Evolutionary conservation across 1,140 invertebrate genomes (phyloP).

Genomic region (Pararge aegeria): DNA sequence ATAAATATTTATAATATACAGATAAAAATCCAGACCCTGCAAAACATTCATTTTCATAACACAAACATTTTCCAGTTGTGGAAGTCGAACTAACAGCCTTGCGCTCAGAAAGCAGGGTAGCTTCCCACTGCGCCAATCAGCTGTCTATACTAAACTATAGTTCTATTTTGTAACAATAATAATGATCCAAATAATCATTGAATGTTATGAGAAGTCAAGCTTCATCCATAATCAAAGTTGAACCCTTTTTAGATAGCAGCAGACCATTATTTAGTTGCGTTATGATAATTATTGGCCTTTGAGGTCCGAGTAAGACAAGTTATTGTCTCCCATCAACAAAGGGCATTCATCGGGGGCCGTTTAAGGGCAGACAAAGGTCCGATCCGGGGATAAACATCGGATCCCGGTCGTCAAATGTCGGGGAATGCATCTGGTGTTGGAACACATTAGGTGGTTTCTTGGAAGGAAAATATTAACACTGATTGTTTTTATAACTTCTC

Average conservation of each 20-base stretch:
- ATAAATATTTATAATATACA: no score
- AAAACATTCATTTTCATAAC: no score
- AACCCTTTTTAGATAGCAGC: conserved; percentile 8
- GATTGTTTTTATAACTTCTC: not conserved
- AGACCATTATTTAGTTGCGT: conserved; percentile 31
- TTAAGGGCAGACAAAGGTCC: conserved; percentile 69
- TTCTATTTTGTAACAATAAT: not conserved
- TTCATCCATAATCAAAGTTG: not conserved
- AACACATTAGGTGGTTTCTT: conserved; percentile 4
- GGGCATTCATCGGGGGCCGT: conserved; percentile 61
- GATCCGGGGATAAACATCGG: conserved; percentile 56
- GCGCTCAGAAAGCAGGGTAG: no score
- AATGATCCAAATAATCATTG: not conserved
- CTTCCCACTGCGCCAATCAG: no score
- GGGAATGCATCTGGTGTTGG: conserved; percentile 15
- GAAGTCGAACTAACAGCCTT: no score
- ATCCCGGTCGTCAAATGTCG: conserved; percentile 37
- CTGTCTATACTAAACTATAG: no score
- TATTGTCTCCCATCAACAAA: conserved; percentile 59
- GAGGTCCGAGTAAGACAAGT: conserved; percentile 50
- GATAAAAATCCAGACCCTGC: no score
- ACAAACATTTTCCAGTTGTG: no score
- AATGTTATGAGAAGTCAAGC: not conserved
- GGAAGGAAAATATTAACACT: not conserved
- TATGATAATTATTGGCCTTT: conserved; percentile 71